Conservation (phyloP, 2,113 vertebrate genomes). For the Martes martes region DNA sequence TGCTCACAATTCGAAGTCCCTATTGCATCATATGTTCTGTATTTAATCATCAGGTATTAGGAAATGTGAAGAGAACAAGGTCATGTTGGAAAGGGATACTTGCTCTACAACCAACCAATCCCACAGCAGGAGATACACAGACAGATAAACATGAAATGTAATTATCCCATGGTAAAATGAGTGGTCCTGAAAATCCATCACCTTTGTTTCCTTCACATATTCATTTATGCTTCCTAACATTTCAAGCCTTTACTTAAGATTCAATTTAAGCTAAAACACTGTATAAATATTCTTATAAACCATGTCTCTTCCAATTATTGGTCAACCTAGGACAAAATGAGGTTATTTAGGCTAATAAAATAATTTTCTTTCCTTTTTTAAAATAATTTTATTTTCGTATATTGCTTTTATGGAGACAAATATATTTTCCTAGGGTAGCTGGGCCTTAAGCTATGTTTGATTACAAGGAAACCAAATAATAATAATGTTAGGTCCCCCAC, state of each 20-base stretch:
- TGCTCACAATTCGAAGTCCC: slow-evolving; percentile 40
- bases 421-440: not conserved
- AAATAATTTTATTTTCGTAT: not conserved
- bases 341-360: slow-evolving; percentile 19
- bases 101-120: not conserved
- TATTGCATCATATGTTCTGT: slow-evolving; percentile 9
- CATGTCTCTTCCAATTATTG: not conserved
- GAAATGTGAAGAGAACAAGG: slow-evolving; percentile 39
- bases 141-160: slow-evolving; percentile 34
- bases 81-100: not conserved
- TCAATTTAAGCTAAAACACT: slow-evolving; percentile 44
- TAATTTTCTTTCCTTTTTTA: not conserved
- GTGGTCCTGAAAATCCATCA: slow-evolving; percentile 24
- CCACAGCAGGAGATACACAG: not conserved
- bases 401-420: slow-evolving; percentile 35
- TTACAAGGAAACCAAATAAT: not conserved
- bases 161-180: slow-evolving; percentile 39
- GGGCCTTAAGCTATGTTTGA: not conserved
- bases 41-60: slow-evolving; percentile 45
- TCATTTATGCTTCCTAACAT: not conserved
- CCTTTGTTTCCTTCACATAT: slow-evolving; percentile 33
- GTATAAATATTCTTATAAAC: not conserved
- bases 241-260: slow-evolving; percentile 17
- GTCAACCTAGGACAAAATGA: not conserved
- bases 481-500: not conserved